phyloP scores from a whole-genome alignment of 2,113 vertebrate species.

The Eclectus roratus region DNA sequence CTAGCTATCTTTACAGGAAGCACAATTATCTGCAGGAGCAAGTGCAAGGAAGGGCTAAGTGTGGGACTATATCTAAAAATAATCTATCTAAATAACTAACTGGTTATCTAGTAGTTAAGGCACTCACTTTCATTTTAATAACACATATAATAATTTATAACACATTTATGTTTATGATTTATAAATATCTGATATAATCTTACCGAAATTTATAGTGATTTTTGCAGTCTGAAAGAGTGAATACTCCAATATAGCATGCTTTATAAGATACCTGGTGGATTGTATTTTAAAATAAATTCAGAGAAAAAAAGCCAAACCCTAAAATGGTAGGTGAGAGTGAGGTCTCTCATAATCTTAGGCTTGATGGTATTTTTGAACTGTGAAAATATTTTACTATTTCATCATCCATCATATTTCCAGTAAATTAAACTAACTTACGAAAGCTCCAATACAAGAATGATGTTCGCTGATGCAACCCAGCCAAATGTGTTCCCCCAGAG shows the following conservation, averaged over 20 bases:
- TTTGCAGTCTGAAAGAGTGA: not conserved
- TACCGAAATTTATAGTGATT: not conserved
- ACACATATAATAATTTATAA: not conserved
- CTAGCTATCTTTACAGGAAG: not conserved
- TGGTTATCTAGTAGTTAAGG: not conserved
- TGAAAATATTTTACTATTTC: not conserved
- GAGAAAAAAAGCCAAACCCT: not conserved
- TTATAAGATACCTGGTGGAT: not conserved
- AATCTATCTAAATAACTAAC: not conserved
- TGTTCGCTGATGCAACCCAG: not conserved
- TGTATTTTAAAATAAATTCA: not conserved
- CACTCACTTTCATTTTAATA: not conserved
- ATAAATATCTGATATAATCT: not conserved
- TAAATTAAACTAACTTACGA: not conserved
- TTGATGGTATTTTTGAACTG: not conserved
- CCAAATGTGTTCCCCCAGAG: not conserved
- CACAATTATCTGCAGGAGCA: not conserved
- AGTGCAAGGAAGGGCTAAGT: not conserved
- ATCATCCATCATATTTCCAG: not conserved
- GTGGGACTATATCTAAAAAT: not conserved
- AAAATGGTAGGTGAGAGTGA: not conserved
- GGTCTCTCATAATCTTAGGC: not conserved
- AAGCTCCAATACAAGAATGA: not conserved
- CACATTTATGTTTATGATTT: not conserved
- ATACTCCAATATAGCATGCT: not conserved